phyloP scores from a whole-genome alignment of 2,113 vertebrate genomes.

The Brachirus orientalis region DNA sequence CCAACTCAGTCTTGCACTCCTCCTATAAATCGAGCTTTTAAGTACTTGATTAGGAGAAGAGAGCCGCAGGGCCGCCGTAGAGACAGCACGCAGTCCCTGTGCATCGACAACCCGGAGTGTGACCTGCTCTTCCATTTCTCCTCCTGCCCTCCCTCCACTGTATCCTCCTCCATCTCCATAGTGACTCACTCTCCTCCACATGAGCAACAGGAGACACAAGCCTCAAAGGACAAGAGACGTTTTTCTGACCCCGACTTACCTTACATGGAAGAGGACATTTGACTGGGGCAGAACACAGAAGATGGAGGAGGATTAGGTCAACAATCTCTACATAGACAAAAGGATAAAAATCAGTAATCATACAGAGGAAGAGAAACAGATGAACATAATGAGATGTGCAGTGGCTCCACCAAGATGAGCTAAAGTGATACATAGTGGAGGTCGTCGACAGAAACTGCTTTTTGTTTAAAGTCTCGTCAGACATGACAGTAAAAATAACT shows the following conservation, averaged over 20 bases:
- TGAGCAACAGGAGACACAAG: neutral
- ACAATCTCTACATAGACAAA: neutral
- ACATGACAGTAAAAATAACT: slow-evolving; percentile 41
- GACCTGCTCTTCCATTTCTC: slow-evolving; percentile 57
- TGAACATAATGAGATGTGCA: neutral
- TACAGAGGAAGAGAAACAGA: slow-evolving; percentile 2
- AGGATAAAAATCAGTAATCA: slow-evolving; percentile 4
- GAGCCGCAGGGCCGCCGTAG: slow-evolving; percentile 84
- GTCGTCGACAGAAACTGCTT: slow-evolving; percentile 12
- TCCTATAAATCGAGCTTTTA: neutral
- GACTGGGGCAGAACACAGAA: slow-evolving; percentile 15
- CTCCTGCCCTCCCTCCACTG: slow-evolving; percentile 61
- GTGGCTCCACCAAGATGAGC: neutral
- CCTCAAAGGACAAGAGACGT: slow-evolving; percentile 79
- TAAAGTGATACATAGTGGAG: slow-evolving; percentile 10
- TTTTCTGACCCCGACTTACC: slow-evolving; percentile 89
- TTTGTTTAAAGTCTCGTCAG: slow-evolving; percentile 26
- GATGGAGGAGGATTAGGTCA: neutral
- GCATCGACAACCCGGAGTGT: slow-evolving; percentile 72
- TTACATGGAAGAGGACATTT: slow-evolving; percentile 60
- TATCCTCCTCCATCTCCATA: slow-evolving; percentile 47
- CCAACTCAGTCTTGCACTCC: neutral
- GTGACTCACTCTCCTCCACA: slow-evolving; percentile 20
- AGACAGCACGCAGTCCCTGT: slow-evolving; percentile 90
- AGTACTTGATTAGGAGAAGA: slow-evolving; percentile 60